Evolutionary conservation across 2,888 invertebrate genomes (phyloP).

Genomic region (Sipha maydis): DNA sequence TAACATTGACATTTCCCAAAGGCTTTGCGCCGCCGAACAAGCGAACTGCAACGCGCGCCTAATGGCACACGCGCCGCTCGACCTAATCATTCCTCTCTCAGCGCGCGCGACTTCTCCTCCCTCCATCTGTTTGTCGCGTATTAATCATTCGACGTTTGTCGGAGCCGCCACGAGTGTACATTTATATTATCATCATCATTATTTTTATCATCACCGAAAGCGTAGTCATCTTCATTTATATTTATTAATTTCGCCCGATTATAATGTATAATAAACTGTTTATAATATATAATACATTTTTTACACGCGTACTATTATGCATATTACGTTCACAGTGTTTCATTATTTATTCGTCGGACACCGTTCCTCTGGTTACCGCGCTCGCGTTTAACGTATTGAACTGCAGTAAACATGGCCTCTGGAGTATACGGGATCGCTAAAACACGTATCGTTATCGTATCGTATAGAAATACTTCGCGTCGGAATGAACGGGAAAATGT

Average conservation of each 20-base stretch:
- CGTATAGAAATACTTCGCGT: neutral
- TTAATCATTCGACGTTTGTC: neutral
- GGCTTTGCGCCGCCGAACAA: slow-evolving; percentile 20
- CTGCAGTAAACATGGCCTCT: too few relatives aligned
- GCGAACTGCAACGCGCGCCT: neutral
- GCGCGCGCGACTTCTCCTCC: neutral
- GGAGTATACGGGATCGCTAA: too few relatives aligned
- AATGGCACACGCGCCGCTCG: slow-evolving; percentile 37
- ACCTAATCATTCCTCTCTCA: slow-evolving; percentile 13
- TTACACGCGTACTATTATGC: neutral
- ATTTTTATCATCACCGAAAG: neutral
- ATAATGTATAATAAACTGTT: neutral
- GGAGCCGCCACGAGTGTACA: neutral
- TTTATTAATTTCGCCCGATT: neutral
- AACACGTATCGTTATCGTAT: too few relatives aligned
- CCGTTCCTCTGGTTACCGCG: neutral
- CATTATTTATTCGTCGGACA: too few relatives aligned
- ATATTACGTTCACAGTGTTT: neutral
- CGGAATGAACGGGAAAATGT: neutral
- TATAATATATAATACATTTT: neutral
- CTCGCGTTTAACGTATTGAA: neutral
- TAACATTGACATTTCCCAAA: slow-evolving; percentile 56
- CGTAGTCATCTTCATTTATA: too few relatives aligned
- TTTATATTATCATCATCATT: neutral
- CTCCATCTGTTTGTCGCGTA: neutral